Percentiles rank a stretch among this genome's conserved stretches.
These are phyloP conservation scores for Myopa testacea DNA, from an alignment of 2,888 invertebrate species.

Conservation along the genomic window DNA sequence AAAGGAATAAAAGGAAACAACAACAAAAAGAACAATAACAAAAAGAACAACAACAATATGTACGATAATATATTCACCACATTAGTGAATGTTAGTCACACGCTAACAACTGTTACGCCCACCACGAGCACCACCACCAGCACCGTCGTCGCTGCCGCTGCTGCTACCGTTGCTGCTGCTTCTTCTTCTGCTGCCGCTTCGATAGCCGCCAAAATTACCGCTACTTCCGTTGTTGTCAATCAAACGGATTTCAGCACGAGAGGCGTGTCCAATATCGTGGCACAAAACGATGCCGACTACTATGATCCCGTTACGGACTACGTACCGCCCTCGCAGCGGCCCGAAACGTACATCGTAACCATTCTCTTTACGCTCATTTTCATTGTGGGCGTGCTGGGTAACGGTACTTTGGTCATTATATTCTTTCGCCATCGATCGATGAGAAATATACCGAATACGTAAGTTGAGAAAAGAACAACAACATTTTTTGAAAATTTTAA, in stretches of 20 bases:
- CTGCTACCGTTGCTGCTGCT: neutral
- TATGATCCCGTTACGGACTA: constrained; percentile 51
- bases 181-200: neutral
- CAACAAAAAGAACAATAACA: too few relatives aligned
- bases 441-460: constrained; percentile 92
- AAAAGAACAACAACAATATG: neutral
- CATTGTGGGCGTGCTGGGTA: constrained; percentile 88
- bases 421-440: constrained; percentile 86
- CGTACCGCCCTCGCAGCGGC: constrained; percentile 78
- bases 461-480: constrained; percentile 68
- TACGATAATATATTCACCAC: constrained; percentile 44
- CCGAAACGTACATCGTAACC: constrained; percentile 89
- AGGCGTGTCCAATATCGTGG: neutral
- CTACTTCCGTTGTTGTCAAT: constrained; percentile 10
- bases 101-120: neutral
- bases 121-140: constrained; percentile 13
- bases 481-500: too few relatives aligned
- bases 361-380: constrained; percentile 88
- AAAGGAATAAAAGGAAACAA: too few relatives aligned
- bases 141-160: neutral
- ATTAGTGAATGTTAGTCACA: constrained; percentile 46
- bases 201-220: constrained; percentile 7
- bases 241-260: neutral
- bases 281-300: constrained; percentile 38
- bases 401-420: constrained; percentile 87